Evolutionary conservation across 2,888 invertebrate species (phyloP).

Genomic region (Amphipoea oculea): DNA sequence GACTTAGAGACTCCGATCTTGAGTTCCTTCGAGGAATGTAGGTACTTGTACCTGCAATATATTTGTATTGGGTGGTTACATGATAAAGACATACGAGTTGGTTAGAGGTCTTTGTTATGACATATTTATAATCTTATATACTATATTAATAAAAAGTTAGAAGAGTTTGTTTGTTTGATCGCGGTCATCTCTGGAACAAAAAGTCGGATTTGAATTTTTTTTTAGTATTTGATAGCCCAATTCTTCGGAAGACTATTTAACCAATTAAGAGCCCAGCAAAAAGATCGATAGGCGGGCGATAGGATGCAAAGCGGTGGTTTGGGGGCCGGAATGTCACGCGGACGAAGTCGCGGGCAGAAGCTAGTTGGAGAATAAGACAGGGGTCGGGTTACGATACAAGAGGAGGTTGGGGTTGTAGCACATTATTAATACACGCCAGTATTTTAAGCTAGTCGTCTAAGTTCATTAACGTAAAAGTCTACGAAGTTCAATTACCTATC

Average conservation of each 20-base stretch:
- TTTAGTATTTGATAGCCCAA: not conserved
- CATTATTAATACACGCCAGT: not conserved
- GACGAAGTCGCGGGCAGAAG: not conserved
- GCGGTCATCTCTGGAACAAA: not conserved
- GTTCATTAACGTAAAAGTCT: not conserved
- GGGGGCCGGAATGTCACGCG: not conserved
- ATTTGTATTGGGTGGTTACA: conserved; percentile 61
- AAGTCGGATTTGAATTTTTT: not conserved
- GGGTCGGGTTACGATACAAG: conserved; percentile 13
- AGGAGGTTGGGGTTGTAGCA: not conserved
- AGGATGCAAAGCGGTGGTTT: not conserved
- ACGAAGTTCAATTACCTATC: not conserved
- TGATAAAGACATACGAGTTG: conserved; percentile 49
- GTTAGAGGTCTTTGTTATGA: conserved; percentile 31
- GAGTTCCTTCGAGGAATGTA: conserved; percentile 66
- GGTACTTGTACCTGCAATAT: conserved; percentile 58
- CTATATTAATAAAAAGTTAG: too few relatives aligned
- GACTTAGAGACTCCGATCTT: conserved; percentile 82
- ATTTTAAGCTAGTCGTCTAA: not conserved
- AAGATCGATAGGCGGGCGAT: not conserved
- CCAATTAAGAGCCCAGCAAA: not conserved
- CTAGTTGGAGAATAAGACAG: conserved; percentile 11
- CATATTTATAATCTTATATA: conserved; percentile 9
- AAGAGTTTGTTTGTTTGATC: not conserved
- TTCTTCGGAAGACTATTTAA: not conserved